Evolutionary conservation across 2,113 vertebrate species (phyloP).

Genomic region (Indicator maculatus): DNA sequence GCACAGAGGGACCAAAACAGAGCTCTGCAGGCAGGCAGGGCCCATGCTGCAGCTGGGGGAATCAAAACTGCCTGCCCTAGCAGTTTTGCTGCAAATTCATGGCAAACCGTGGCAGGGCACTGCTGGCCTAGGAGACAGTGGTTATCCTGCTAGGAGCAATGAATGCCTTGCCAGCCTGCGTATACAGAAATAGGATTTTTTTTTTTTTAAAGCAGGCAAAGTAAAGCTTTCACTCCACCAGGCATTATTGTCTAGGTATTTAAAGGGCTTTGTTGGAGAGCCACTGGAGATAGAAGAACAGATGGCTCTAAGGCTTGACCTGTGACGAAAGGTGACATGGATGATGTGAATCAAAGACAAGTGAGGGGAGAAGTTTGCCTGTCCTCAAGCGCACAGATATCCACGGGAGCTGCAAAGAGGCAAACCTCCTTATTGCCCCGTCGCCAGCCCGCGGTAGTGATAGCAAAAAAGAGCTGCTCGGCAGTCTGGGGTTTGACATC

Average conservation of each 20-base stretch:
- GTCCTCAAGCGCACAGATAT: fast-evolving
- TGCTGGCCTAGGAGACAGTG: fast-evolving
- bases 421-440: fast-evolving
- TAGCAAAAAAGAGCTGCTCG: fast-evolving
- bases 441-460: neutral
- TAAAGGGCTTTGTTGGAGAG: neutral
- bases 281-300: fast-evolving
- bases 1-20: neutral
- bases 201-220: neutral
- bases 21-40: neutral
- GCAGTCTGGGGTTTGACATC: too few relatives aligned
- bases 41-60: fast-evolving
- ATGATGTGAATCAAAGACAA: too few relatives aligned
- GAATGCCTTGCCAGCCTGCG: fast-evolving
- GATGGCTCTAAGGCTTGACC: neutral
- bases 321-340: too few relatives aligned
- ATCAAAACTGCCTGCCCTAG: fast-evolving
- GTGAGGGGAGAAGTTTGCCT: too few relatives aligned
- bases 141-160: too few relatives aligned
- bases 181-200: neutral
- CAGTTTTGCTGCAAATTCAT: neutral
- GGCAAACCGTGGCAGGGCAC: neutral
- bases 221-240: fast-evolving
- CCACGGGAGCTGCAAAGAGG: fast-evolving
- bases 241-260: too few relatives aligned